Conservation (phyloP, 2,113 vertebrate species). For the Nerophis ophidion region DNA sequence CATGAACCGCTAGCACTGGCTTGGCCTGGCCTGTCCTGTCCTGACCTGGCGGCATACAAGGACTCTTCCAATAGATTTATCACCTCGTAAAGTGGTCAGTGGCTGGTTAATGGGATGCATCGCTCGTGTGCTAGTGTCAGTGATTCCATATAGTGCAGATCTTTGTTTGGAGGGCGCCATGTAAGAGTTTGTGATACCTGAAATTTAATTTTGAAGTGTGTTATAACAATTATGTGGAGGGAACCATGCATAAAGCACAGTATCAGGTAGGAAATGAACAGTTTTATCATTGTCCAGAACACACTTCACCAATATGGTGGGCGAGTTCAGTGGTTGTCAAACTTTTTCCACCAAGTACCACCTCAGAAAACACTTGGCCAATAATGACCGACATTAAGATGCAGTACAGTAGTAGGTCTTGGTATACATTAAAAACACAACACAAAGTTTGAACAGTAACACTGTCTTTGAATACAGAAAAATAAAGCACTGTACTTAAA, state of each 20-base stretch:
- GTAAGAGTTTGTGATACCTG: neutral
- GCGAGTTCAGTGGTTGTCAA: too few species aligned
- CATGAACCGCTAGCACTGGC: slow-evolving; percentile 73
- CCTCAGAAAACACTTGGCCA: too few species aligned
- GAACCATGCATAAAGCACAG: neutral
- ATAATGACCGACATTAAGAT: too few species aligned
- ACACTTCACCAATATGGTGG: too few species aligned
- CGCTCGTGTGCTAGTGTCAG: slow-evolving; percentile 20
- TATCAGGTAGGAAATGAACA: neutral
- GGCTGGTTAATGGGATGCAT: slow-evolving; percentile 60
- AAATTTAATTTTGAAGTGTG: neutral
- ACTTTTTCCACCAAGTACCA: too few species aligned
- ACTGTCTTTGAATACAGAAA: too few species aligned
- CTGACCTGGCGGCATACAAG: slow-evolving; percentile 68
- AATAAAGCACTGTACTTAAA: too few species aligned
- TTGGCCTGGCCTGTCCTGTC: slow-evolving; percentile 50
- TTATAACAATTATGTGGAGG: neutral
- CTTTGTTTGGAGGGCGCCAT: neutral
- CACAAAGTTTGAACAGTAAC: too few species aligned
- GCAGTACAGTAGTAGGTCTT: too few species aligned
- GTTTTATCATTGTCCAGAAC: too few species aligned
- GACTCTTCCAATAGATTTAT: slow-evolving; percentile 73
- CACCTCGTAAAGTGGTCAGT: slow-evolving; percentile 73
- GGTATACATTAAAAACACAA: too few species aligned
- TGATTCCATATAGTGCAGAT: slow-evolving; percentile 16